phyloP scores from a whole-genome alignment of 2,797 vertebrate species.

The Apogon talboti region DNA sequence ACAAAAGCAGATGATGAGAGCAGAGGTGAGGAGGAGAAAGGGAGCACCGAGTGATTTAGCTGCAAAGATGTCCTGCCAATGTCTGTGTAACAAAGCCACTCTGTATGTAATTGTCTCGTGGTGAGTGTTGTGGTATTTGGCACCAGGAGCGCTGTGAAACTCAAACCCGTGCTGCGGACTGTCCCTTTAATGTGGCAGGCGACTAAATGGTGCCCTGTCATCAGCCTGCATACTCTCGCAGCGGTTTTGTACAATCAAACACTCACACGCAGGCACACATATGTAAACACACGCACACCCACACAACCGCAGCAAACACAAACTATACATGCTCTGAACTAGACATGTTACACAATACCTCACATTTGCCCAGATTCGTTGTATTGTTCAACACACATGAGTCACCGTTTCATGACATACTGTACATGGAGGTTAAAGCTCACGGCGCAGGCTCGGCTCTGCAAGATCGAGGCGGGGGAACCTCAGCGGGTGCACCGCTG shows the following conservation, averaged over 20 bases:
- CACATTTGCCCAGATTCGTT: constrained; percentile 9
- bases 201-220: constrained; percentile 71
- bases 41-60: constrained; percentile 8
- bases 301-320: constrained; percentile 54
- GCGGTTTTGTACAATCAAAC: constrained; percentile 68
- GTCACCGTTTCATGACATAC: constrained; percentile 5
- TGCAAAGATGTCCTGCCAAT: constrained; percentile 44
- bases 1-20: constrained; percentile 25
- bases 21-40: constrained; percentile 45
- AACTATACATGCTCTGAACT: constrained; percentile 27
- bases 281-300: constrained; percentile 64
- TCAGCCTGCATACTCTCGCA: constrained; percentile 62
- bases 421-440: neutral
- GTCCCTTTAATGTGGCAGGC: constrained; percentile 76
- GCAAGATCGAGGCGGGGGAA: constrained; percentile 42
- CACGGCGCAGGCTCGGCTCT: constrained; percentile 14
- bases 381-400: constrained; percentile 1
- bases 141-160: constrained; percentile 64
- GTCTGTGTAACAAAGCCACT: constrained; percentile 67
- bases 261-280: constrained; percentile 56
- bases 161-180: constrained; percentile 57
- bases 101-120: constrained; percentile 70
- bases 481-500: constrained; percentile 57
- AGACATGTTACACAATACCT: constrained; percentile 36
- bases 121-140: constrained; percentile 75